Base-by-base conservation (phyloP, 35 echinoderm and acorn worm species). In the Nesometra sesokonis region DNA sequence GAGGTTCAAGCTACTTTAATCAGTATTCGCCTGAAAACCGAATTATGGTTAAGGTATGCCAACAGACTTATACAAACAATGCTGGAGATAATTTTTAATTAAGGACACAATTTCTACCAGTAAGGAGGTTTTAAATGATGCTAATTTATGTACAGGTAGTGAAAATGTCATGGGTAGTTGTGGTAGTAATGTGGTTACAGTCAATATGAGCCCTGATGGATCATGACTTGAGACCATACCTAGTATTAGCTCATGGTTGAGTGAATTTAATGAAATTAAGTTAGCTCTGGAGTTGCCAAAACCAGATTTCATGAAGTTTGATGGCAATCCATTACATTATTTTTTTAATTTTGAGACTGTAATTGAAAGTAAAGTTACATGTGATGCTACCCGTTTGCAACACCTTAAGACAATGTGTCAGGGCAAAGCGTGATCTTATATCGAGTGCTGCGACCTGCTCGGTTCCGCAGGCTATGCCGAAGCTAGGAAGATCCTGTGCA, bases 1-100 rank as follows among this genome's bases (percentile, higher is more conserved):
- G 82, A 17, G 31, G 89, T 90, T 32, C 89, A 90, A 67, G 85
- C 89, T 31, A 79, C 89, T n/a, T 90, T 80, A 30, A n/a, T 86
- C 32, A 83, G 40, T 0, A 35, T 86, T 29, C 85, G 89, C 40
- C 89, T 90, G 35, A 0, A 9, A 35, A 86, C 34, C 11, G 89
- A 90, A 46, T 43, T n/a, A n/a, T n/a, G n/a, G n/a, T 4, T 15
- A 7, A 43, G 39, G 5, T 7, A 43, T 43, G 39, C 15, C 4
- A 43, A 7, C 39, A 43, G n/a, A n/a, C n/a, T n/a, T n/a, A n/a
- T n/a, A n/a, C n/a, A n/a, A n/a, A n/a, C n/a, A n/a, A n/a, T n/a
- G n/a, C n/a, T n/a, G n/a, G n/a, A n/a, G n/a, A n/a, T n/a, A n/a
- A n/a, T n/a, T n/a, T n/a, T n/a, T n/a, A n/a, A n/a, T n/a, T n/a